Percentiles rank a stretch among this genome's conserved stretches.
These are phyloP conservation scores for Cyclina sinensis DNA, from an alignment of 1,140 invertebrate species.

Conservation along the genomic window DNA sequence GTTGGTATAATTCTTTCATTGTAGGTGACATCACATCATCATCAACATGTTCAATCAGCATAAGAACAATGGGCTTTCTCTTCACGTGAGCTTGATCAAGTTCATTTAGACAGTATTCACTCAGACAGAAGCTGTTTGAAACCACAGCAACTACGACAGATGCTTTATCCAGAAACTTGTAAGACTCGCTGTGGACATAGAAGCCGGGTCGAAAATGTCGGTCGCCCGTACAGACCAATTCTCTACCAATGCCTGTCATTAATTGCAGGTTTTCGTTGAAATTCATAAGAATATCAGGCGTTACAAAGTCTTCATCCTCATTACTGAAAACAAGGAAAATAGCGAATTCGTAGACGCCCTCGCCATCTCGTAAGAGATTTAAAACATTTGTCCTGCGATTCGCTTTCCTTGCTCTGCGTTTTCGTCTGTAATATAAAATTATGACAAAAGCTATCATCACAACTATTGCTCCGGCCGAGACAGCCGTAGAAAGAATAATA, in stretches of 20 bases:
- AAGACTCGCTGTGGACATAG: background rate
- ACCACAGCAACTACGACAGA: constrained; percentile 9
- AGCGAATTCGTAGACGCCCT: background rate
- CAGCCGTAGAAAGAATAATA: background rate
- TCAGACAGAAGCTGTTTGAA: background rate
- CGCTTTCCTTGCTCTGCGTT: no score
- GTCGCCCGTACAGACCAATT: constrained; percentile 32
- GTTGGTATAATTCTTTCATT: constrained; percentile 43
- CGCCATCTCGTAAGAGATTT: background rate
- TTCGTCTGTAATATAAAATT: background rate
- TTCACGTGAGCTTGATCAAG: constrained; percentile 1
- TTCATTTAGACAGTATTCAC: background rate
- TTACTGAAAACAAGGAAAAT: constrained; percentile 8
- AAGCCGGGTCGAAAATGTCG: constrained; percentile 8
- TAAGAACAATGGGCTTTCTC: constrained; percentile 16
- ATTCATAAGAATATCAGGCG: background rate
- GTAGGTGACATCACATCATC: background rate
- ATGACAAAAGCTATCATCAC: background rate
- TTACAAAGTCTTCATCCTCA: constrained; percentile 13
- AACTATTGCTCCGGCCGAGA: background rate
- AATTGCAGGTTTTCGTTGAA: background rate
- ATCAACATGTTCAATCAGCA: constrained; percentile 19
- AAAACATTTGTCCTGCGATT: background rate
- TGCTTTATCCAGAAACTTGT: background rate
- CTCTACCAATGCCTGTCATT: constrained; percentile 5